Percentiles rank a stretch among this genome's conserved stretches.
Evolutionary conservation across 2,797 vertebrate species (phyloP).

Genomic region (Huso huso): DNA sequence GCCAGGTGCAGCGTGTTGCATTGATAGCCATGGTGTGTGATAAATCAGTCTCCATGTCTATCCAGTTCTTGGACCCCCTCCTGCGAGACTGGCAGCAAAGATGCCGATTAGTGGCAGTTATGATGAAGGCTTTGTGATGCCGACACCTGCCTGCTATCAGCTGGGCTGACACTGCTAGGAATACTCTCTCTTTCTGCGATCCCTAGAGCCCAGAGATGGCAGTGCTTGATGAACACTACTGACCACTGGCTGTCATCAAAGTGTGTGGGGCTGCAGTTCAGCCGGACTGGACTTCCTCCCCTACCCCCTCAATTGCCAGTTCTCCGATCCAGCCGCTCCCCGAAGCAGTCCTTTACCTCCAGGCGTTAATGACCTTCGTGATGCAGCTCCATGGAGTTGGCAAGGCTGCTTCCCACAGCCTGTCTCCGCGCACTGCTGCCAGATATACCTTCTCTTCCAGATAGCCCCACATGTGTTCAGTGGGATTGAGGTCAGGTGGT

Average conservation of each 20-base stretch:
- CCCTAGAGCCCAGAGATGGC: too few species aligned
- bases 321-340: too few species aligned
- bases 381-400: slow-evolving; percentile 16
- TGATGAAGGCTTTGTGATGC: slow-evolving; percentile 9
- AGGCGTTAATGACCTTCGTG: too few species aligned
- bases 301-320: neutral
- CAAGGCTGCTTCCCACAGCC: slow-evolving; percentile 27
- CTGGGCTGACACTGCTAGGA: slow-evolving; percentile 14
- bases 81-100: slow-evolving; percentile 21
- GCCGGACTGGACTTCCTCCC: neutral
- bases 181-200: slow-evolving; percentile 5
- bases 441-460: slow-evolving; percentile 26
- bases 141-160: neutral
- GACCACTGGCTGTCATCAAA: neutral
- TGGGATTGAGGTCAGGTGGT: slow-evolving; percentile 29
- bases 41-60: slow-evolving; percentile 21
- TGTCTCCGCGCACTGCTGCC: slow-evolving; percentile 23
- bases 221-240: neutral
- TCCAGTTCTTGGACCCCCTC: slow-evolving; percentile 13
- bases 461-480: slow-evolving; percentile 20
- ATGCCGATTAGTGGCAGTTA: slow-evolving; percentile 29
- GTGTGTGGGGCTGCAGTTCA: neutral
- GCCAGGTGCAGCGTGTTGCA: too few species aligned
- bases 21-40: slow-evolving; percentile 6
- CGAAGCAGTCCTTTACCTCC: too few species aligned